Conservation (phyloP, 1,140 invertebrate species). For the Laupala kohalensis region DNA sequence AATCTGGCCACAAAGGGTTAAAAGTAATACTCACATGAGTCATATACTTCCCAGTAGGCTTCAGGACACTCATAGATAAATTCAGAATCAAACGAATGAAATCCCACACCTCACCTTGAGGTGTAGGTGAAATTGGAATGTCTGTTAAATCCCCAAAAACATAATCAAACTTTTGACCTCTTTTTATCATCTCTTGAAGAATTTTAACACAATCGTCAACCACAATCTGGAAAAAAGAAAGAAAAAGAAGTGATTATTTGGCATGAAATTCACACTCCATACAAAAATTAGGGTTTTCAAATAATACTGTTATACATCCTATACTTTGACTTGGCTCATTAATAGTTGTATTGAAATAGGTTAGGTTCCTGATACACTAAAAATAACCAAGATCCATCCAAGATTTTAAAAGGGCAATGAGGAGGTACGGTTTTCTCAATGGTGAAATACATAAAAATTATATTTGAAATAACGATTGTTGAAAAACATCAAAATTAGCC, state of each 20-base stretch:
- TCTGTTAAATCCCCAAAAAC: constrained; percentile 88
- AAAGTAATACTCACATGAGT: constrained; percentile 56
- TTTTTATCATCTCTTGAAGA: constrained; percentile 60
- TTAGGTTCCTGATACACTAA: no score
- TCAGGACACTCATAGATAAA: constrained; percentile 62
- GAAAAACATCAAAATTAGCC: no score
- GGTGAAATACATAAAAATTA: no score
- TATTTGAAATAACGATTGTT: no score
- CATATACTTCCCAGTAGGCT: constrained; percentile 72
- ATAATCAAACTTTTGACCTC: constrained; percentile 77
- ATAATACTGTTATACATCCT: background rate
- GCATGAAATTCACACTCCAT: background rate
- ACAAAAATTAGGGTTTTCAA: background rate
- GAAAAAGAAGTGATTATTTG: constrained; percentile 1
- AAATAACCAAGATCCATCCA: no score
- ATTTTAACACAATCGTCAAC: constrained; percentile 78
- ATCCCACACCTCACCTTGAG: constrained; percentile 70
- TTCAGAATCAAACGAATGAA: constrained; percentile 74
- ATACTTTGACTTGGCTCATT: background rate
- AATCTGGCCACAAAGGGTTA: background rate
- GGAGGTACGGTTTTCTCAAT: no score
- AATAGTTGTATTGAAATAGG: background rate
- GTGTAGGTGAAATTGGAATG: constrained; percentile 67
- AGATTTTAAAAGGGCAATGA: no score
- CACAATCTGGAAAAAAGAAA: constrained; percentile 52